Conservation (phyloP, 2,797 vertebrate genomes). For the Rhinichthys osculus region DNA sequence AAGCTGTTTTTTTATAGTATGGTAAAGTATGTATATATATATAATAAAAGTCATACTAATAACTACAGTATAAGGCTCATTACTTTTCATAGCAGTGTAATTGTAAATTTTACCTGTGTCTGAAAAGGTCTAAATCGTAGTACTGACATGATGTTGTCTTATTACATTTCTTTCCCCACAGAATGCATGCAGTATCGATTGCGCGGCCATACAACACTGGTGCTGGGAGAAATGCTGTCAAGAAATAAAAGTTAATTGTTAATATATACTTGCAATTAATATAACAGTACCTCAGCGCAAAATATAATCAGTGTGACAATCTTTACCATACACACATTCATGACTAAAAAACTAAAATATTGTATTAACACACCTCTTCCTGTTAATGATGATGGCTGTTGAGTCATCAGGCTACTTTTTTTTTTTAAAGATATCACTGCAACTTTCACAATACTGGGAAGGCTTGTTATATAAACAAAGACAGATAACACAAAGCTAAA, state of each 20-base stretch:
- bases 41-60: background rate
- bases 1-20: background rate
- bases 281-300: no score
- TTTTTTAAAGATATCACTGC: background rate
- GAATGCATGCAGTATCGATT: slow-evolving; percentile 88
- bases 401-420: background rate
- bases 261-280: background rate
- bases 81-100: background rate
- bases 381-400: background rate
- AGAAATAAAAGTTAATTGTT: slow-evolving; percentile 7
- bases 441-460: slow-evolving; percentile 37
- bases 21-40: background rate
- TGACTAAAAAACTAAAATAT: background rate
- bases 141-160: slow-evolving; percentile 85
- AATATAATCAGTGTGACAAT: background rate
- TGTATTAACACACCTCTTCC: background rate
- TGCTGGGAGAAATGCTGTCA: slow-evolving; percentile 90
- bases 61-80: background rate
- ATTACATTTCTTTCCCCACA: slow-evolving; percentile 84
- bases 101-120: slow-evolving; percentile 77
- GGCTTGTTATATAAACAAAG: slow-evolving; percentile 24
- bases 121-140: slow-evolving; percentile 85
- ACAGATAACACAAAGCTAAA: slow-evolving; percentile 9
- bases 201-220: slow-evolving; percentile 88
- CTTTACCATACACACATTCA: background rate